phyloP scores from a whole-genome alignment of 2,113 vertebrate genomes.

The Sander lucioperca region DNA sequence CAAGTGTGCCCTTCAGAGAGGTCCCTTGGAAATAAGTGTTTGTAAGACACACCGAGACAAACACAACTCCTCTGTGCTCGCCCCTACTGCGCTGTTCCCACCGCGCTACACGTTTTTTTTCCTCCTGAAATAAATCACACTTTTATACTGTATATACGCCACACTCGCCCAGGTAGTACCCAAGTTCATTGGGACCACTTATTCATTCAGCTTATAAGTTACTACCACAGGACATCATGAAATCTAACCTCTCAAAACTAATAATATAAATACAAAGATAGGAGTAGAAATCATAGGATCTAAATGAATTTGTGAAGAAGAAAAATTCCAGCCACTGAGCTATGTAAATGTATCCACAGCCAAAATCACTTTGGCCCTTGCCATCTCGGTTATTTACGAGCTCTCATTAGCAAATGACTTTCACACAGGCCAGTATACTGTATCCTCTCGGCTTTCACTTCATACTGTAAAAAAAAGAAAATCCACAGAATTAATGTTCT shows the following conservation, averaged over 20 bases:
- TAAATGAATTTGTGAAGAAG: conserved; percentile 39
- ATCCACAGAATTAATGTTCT: conserved; percentile 77
- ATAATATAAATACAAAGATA: conserved; percentile 51
- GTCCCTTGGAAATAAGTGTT: conserved; percentile 52
- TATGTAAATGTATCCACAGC: conserved; percentile 70
- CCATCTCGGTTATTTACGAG: conserved; percentile 76
- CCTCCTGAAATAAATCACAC: conserved; percentile 56
- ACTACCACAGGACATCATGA: conserved; percentile 49
- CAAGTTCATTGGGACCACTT: conserved; percentile 50
- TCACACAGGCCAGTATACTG: conserved; percentile 61
- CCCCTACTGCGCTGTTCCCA: conserved; percentile 22
- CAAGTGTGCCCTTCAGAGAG: conserved; percentile 48
- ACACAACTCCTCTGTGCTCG: conserved; percentile 2
- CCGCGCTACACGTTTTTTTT: conserved; percentile 17
- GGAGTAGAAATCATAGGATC: conserved; percentile 35
- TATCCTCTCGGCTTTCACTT: conserved; percentile 56
- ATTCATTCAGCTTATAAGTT: conserved; percentile 52
- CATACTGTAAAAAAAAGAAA: conserved; percentile 58
- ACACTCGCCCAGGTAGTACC: conserved; percentile 35
- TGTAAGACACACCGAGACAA: conserved; percentile 17
- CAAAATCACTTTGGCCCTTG: conserved; percentile 66
- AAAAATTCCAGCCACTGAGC: conserved; percentile 35
- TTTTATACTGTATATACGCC: conserved; percentile 34
- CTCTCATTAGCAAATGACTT: conserved; percentile 79
- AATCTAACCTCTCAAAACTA: conserved; percentile 60